Evolutionary conservation across 2,888 invertebrate genomes (phyloP), one percentile per base, ranked within the genome.

Genomic region (Melikaiella ostensackeni): DNA sequence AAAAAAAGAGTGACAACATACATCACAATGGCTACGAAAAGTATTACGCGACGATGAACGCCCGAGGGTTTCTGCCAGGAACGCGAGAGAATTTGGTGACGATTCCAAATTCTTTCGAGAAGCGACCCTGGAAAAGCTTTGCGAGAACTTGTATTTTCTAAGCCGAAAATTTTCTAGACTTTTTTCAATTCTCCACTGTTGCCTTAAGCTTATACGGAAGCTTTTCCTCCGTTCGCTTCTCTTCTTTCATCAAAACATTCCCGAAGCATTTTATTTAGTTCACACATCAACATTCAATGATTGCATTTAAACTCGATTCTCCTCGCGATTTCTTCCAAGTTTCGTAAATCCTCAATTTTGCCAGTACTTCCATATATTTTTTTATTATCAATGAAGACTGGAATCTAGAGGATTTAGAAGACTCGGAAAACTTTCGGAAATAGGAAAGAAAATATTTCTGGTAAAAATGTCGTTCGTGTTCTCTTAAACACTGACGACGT

Each of bases 21-120:
- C 78, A 75, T 76, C 76, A 81, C 77, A 63, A 81, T 75, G 79
- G 79, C 76, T 79, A 78, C 75, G 76, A 75, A 76, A 79, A 81
- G 81, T 80, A 81, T 81, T 79, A 79, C 38, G 61, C 66, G 66
- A 75, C 75, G 75, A 66, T 55, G 42, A 62, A 75, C 42, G 75
- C 75, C 75, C 61, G 46, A 75, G 35, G 64, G 76, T 77, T 76
- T 63, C 73, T 75, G 57, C 13, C 24, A 75, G 70, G 75, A 78
- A 75, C 75, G 77, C 77, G 81, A 79, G 50, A 70, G 70, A 70
- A 70, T 46, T 70, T 30, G 50, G 35, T 63, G 70, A 70, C 27
- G 24, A 50, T 70, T 46, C 30, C 50, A 50, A 70, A n/a, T 70
- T 70, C 50, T 70, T 50, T 70, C 70, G n/a, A 70, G 50, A 70